Percentiles rank a stretch among this genome's conserved stretches.
Evolutionary conservation across 2,888 invertebrate genomes (phyloP).

Genomic region (Andrena flavipes): DNA sequence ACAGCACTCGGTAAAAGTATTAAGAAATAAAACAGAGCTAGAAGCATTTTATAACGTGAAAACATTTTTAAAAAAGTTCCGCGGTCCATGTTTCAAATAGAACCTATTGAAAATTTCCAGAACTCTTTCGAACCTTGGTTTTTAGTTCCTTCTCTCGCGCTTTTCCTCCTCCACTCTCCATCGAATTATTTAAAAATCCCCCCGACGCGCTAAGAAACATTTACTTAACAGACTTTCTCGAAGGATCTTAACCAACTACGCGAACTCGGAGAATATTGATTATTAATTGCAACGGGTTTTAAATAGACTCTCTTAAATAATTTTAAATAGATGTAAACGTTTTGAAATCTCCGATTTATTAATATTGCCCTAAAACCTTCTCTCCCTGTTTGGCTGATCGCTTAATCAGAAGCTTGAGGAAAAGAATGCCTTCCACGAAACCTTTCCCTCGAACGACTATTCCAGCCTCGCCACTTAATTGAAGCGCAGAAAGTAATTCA

Average conservation of each 20-base stretch:
- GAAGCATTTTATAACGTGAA: background rate
- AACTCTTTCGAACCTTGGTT: too few relatives aligned
- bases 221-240: constrained; percentile 56
- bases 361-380: too few relatives aligned
- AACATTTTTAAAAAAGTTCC: too few relatives aligned
- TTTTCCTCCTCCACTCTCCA: constrained; percentile 64
- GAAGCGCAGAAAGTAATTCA: constrained; percentile 48
- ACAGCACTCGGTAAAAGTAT: background rate
- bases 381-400: too few relatives aligned
- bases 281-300: constrained; percentile 48
- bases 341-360: too few relatives aligned
- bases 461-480: constrained; percentile 15
- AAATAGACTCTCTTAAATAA: too few relatives aligned
- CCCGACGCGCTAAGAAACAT: constrained; percentile 63
- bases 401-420: constrained; percentile 13
- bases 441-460: constrained; percentile 4
- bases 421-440: background rate
- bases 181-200: constrained; percentile 75
- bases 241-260: constrained; percentile 43
- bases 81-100: too few relatives aligned
- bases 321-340: too few relatives aligned
- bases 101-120: too few relatives aligned
- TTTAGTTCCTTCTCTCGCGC: constrained; percentile 17
- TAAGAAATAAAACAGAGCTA: background rate
- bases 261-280: constrained; percentile 75